Evolutionary conservation across 2,797 vertebrate genomes (phyloP), one percentile per base, ranked within the genome.

Genomic region (Bufotes viridis): DNA sequence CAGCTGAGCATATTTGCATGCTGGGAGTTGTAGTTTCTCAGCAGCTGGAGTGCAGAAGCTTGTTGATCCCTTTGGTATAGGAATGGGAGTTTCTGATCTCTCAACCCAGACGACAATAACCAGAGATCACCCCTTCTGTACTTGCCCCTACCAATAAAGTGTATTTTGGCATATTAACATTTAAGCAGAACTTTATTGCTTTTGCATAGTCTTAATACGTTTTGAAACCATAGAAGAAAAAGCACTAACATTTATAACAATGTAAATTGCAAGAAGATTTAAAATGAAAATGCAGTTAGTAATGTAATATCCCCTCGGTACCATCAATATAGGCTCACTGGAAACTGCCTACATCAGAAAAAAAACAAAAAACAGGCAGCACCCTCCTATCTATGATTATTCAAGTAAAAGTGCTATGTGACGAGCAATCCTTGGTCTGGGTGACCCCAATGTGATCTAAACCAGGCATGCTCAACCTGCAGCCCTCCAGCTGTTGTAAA

Each of bases 161-260:
- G 61, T 87, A 87, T 34, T 11, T 49, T 63, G 10, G 51, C 42
- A 9, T 29, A 78, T 78, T 65, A 51, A 88, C 87, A 84, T 88
- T 84, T 67, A 69, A 69, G 74, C 74, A 88, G 67, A 84, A 78
- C 81, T 88, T 88, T 88, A 88, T 88, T 88, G 87, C 87, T 88
- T 88, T 88, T 88, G 87, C 87, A 88, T 88, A 88, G 87, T 78
- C 55, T 63, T 70, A 87, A 82, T 80, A 87, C 81, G 42, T 69
- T 83, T 87, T 49, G 65, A 87, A 87, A 82, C 17, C 26, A 76
- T 87, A 24, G 76, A 88, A 88, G 55, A 57, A 85, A 90, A 88
- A 88, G 67, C 84, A 90, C 84, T 72, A 79, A 88, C 86, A 82
- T 80, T 42, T 42, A 76, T 85, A 83, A 88, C 82, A 90, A 67